Evolutionary conservation across 2,888 invertebrate genomes (phyloP).

Genomic region (Drosophila infuscata): DNA sequence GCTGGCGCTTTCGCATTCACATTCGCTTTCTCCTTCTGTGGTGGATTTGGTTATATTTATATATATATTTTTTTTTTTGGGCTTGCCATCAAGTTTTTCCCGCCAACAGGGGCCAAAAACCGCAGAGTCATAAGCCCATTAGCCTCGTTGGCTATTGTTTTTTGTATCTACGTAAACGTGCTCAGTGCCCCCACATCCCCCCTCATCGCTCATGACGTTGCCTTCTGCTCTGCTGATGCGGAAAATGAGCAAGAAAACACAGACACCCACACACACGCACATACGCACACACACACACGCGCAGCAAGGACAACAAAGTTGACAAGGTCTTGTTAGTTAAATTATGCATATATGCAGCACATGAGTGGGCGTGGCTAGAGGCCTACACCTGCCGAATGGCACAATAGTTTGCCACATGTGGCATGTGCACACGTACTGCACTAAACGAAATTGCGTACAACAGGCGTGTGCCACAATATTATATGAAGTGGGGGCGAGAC

Average conservation of each 20-base stretch:
- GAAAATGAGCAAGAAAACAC: slow-evolving; percentile 75
- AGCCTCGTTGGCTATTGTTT: slow-evolving; percentile 68
- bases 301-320: slow-evolving; percentile 55
- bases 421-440: slow-evolving; percentile 24
- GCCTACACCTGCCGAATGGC: slow-evolving; percentile 30
- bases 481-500: background rate
- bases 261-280: slow-evolving; percentile 36
- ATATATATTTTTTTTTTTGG: background rate
- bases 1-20: slow-evolving; percentile 23
- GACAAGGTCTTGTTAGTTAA: slow-evolving; percentile 77
- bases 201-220: slow-evolving; percentile 49
- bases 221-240: slow-evolving; percentile 74
- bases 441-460: slow-evolving; percentile 44
- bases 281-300: slow-evolving; percentile 8
- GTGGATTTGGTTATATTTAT: slow-evolving; percentile 4
- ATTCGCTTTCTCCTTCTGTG: slow-evolving; percentile 2
- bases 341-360: slow-evolving; percentile 73
- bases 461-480: slow-evolving; percentile 24
- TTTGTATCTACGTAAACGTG: slow-evolving; percentile 51
- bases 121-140: slow-evolving; percentile 78
- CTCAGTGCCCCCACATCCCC: slow-evolving; percentile 7
- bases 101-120: slow-evolving; percentile 45
- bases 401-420: slow-evolving; percentile 39
- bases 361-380: slow-evolving; percentile 29
- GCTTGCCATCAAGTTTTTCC: slow-evolving; percentile 17